phyloP scores from a whole-genome alignment of 2,113 vertebrate genomes.

The Ceuthmochares aereus region DNA sequence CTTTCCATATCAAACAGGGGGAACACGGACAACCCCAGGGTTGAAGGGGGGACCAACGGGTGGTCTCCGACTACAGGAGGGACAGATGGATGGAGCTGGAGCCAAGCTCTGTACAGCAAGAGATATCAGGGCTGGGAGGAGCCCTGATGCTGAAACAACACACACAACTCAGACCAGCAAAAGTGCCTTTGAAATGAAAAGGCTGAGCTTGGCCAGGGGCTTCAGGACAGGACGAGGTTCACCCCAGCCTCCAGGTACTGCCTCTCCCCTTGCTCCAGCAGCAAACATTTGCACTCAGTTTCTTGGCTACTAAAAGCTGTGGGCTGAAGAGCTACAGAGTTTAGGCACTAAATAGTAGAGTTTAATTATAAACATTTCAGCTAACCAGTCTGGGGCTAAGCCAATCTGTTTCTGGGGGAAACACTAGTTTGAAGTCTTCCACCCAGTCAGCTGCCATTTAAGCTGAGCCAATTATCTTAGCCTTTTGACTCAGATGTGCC shows the following conservation, averaged over 20 bases:
- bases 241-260: not conserved
- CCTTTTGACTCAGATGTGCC: slow-evolving; percentile 82
- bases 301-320: slow-evolving; percentile 33
- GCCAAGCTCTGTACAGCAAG: not conserved
- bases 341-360: slow-evolving; percentile 45
- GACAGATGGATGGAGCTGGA: not conserved
- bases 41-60: not conserved
- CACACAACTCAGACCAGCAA: not conserved
- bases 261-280: slow-evolving; percentile 1
- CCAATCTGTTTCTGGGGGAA: slow-evolving; percentile 80
- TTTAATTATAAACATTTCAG: slow-evolving; percentile 77
- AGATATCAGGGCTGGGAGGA: not conserved
- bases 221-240: not conserved
- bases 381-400: slow-evolving; percentile 72
- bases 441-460: slow-evolving; percentile 87
- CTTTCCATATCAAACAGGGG: not conserved
- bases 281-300: not conserved
- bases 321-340: slow-evolving; percentile 12
- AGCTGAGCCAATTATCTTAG: slow-evolving; percentile 89
- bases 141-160: not conserved
- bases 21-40: not conserved
- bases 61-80: not conserved
- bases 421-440: slow-evolving; percentile 76
- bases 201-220: not conserved
- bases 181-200: not conserved